Percentiles rank a stretch among this genome's conserved stretches.
Conservation (phyloP, 2,888 invertebrate genomes). For the Balanococcus diminutus region DNA sequence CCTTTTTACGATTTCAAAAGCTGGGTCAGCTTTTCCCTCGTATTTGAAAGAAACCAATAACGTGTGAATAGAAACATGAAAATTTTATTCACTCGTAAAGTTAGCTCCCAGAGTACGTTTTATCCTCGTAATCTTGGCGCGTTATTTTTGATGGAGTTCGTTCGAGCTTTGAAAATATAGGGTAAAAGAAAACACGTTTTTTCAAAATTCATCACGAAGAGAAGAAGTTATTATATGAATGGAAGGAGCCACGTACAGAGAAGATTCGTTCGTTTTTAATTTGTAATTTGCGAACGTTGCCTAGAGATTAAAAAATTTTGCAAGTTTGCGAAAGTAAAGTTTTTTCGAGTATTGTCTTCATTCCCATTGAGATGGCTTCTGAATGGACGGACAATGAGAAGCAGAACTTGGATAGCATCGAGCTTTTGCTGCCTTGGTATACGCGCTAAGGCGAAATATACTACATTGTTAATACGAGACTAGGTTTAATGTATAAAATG, state of each 20-base stretch:
- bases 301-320: background rate
- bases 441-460: background rate
- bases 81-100: background rate
- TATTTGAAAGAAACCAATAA: background rate
- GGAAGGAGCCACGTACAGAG: background rate
- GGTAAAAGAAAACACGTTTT: background rate
- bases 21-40: background rate
- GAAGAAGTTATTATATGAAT: background rate
- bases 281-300: background rate
- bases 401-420: background rate
- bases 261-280: background rate
- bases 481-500: conserved; percentile 25
- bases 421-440: background rate
- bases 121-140: background rate
- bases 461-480: conserved; percentile 6
- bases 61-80: background rate
- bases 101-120: background rate
- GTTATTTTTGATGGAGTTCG: background rate
- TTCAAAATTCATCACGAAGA: background rate
- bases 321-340: background rate
- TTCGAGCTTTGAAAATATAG: background rate
- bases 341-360: background rate
- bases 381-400: background rate
- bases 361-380: background rate
- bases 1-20: background rate